Conservation (phyloP, 1,140 invertebrate genomes). For the Paralvinella palmiformis region DNA sequence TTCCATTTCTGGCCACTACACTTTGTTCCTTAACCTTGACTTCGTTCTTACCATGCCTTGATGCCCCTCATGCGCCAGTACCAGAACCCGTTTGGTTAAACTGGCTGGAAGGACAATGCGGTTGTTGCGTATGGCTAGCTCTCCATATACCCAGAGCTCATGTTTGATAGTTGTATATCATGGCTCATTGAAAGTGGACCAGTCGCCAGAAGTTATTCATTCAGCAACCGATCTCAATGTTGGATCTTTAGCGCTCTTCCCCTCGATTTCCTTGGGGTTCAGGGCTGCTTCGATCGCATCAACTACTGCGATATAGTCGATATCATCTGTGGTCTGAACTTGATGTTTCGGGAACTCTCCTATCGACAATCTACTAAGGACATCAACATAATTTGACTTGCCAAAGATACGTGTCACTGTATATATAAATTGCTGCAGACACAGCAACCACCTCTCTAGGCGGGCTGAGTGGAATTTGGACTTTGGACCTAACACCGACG, state of each 20-base stretch:
- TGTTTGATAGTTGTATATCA: neutral
- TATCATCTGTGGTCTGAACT: slow-evolving; percentile 37
- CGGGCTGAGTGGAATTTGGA: neutral
- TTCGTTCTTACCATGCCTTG: slow-evolving; percentile 2
- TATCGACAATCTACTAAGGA: neutral
- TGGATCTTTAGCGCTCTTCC: neutral
- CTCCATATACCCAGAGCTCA: neutral
- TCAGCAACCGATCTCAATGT: neutral
- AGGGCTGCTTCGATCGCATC: neutral
- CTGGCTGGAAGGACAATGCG: neutral
- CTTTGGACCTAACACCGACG: neutral
- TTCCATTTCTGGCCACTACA: slow-evolving; percentile 42
- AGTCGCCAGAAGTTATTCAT: neutral
- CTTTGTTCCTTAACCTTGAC: neutral
- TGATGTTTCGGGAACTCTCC: neutral
- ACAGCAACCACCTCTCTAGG: slow-evolving; percentile 10
- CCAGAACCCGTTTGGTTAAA: neutral
- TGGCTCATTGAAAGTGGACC: neutral
- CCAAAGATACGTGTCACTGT: neutral
- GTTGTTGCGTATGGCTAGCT: neutral
- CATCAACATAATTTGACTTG: neutral
- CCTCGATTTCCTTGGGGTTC: neutral
- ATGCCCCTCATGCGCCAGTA: neutral
- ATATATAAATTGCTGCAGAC: slow-evolving; percentile 7
- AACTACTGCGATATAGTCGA: no score